Evolutionary conservation across 2,113 vertebrate species (phyloP).

Genomic region (Albula glossodonta): DNA sequence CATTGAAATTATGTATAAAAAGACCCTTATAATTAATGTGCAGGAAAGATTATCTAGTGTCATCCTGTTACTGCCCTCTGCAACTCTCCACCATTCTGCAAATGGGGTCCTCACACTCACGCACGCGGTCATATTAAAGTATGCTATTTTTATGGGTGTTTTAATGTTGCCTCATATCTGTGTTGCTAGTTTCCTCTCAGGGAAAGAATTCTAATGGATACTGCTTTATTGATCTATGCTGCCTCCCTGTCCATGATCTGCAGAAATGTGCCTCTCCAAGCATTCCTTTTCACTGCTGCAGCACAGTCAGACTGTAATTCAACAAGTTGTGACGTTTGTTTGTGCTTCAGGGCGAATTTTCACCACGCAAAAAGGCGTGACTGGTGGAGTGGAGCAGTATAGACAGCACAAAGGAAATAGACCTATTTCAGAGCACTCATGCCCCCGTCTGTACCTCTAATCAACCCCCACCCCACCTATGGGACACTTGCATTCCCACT

Average conservation of each 20-base stretch:
- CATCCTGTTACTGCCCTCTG: no score
- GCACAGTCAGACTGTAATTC: not conserved
- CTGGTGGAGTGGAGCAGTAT: not conserved
- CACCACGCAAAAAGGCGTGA: not conserved
- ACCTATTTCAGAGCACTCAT: no score
- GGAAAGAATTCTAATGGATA: constrained; percentile 16
- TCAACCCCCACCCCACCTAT: no score
- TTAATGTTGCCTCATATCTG: no score
- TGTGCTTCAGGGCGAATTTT: not conserved
- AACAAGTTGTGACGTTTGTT: not conserved
- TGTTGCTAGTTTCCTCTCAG: constrained; percentile 8
- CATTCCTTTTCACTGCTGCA: not conserved
- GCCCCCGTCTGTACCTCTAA: no score
- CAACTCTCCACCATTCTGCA: no score
- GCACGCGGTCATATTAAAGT: no score
- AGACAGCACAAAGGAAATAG: not conserved
- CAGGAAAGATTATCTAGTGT: no score
- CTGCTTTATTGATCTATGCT: not conserved
- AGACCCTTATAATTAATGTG: no score
- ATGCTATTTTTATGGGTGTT: no score
- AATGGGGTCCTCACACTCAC: no score
- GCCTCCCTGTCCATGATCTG: not conserved
- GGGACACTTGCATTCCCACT: not conserved
- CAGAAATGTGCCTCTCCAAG: not conserved
- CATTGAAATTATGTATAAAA: no score